Percentiles rank a stretch among this genome's conserved stretches.
Conservation (phyloP, 2,797 vertebrate genomes). For the Dermochelys coriacea region DNA sequence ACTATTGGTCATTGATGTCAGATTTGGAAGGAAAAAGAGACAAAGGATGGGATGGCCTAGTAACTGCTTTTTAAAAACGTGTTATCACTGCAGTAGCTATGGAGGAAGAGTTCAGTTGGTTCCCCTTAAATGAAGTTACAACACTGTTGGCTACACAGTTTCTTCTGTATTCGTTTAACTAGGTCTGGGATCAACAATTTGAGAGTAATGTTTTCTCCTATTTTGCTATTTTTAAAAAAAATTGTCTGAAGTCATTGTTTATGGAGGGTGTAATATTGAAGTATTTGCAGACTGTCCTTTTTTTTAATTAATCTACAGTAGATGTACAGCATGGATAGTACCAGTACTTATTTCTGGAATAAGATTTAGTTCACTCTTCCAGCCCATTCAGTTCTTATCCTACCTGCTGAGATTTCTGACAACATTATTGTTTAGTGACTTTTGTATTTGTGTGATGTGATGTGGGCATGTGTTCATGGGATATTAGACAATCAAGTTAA, state of each 20-base stretch:
- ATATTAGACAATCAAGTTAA: neutral
- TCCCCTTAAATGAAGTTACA: too few relatives aligned
- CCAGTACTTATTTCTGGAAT: neutral
- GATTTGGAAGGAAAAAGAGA: too few relatives aligned
- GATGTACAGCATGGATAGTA: neutral
- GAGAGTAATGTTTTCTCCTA: neutral
- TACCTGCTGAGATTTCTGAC: fast-evolving
- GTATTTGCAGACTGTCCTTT: neutral
- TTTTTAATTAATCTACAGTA: neutral
- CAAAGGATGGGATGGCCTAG: too few relatives aligned
- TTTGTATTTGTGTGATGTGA: neutral
- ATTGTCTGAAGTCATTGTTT: neutral
- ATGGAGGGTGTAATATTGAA: neutral
- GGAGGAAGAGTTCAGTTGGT: too few relatives aligned
- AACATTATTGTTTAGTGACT: neutral
- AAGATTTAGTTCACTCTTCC: neutral
- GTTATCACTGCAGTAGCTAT: too few relatives aligned
- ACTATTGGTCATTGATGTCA: too few relatives aligned
- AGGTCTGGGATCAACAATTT: neutral
- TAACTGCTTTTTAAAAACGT: too few relatives aligned
- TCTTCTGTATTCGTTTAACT: too few relatives aligned
- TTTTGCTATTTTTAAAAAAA: neutral
- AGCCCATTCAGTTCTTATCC: neutral
- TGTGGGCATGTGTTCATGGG: neutral
- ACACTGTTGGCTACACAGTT: too few relatives aligned